A percentile compares a stretch with the other conserved stretches of the same genome.
These are phyloP conservation scores for Protosalanx chinensis DNA, from an alignment of 2,797 vertebrate species.

Conservation along the genomic window DNA sequence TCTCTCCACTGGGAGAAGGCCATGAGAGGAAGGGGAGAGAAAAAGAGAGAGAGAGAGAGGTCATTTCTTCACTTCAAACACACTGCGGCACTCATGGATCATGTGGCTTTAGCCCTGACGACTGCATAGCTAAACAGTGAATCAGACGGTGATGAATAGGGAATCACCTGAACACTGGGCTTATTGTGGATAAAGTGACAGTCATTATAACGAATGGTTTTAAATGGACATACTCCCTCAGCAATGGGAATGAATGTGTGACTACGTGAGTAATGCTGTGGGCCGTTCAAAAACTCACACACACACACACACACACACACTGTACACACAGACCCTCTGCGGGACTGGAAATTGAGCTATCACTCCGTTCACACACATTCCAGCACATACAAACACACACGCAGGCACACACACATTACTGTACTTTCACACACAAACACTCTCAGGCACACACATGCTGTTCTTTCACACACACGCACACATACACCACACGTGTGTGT, in stretches of 20 bases:
- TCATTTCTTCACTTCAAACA: constrained; percentile 63
- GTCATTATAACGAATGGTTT: constrained; percentile 54
- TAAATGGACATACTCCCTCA: constrained; percentile 36
- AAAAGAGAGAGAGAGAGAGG: constrained; percentile 41
- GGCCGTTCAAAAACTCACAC: background rate
- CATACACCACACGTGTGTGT: constrained; percentile 1
- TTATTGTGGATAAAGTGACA: constrained; percentile 66
- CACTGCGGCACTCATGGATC: constrained; percentile 69
- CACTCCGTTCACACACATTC: constrained; percentile 44
- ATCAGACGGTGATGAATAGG: constrained; percentile 58
- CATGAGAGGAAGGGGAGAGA: constrained; percentile 68
- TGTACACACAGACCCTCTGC: constrained; percentile 23
- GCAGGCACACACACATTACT: constrained; percentile 24
- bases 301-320: background rate
- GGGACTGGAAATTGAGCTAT: constrained; percentile 55
- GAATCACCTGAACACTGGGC: constrained; percentile 65
- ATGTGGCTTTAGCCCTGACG: constrained; percentile 57
- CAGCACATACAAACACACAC: constrained; percentile 11
- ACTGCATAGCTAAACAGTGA: constrained; percentile 58
- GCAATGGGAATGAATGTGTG: constrained; percentile 46
- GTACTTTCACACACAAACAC: constrained; percentile 30
- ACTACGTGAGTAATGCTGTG: constrained; percentile 46
- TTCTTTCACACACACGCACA: constrained; percentile 1
- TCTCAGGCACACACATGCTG: constrained; percentile 16
- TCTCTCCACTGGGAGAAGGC: constrained; percentile 75